Conservation (phyloP, 2,888 invertebrate species). For the Glyphotaelius pellucidus region DNA sequence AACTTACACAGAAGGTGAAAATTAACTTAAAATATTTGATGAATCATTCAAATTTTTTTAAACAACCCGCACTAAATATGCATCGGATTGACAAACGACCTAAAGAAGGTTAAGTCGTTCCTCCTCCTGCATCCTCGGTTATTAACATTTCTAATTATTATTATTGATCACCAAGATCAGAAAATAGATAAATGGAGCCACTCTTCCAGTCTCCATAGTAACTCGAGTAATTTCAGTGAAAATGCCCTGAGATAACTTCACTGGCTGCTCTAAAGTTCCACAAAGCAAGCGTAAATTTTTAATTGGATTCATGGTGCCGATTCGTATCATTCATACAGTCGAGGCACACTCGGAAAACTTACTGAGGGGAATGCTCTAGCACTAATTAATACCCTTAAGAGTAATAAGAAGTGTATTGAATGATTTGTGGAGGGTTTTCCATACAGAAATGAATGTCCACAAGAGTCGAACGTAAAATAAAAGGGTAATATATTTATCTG, state of each 20-base stretch:
- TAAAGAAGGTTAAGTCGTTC: too few relatives aligned
- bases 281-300: slow-evolving; percentile 29
- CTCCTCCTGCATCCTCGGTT: too few relatives aligned
- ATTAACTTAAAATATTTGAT: too few relatives aligned
- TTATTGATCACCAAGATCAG: background rate
- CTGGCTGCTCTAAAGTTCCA: background rate
- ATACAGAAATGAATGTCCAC: background rate
- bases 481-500: too few relatives aligned
- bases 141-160: too few relatives aligned
- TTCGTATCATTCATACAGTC: background rate
- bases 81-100: too few relatives aligned
- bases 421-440: background rate
- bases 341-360: background rate
- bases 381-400: background rate
- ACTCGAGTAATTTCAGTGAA: background rate
- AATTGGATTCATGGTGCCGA: slow-evolving; percentile 17
- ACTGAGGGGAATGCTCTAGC: background rate
- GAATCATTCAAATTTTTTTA: too few relatives aligned
- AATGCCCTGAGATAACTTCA: background rate
- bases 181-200: background rate
- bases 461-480: too few relatives aligned
- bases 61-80: too few relatives aligned
- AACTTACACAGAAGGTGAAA: too few relatives aligned
- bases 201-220: background rate
- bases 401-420: background rate